Evolutionary conservation across 2,888 invertebrate genomes (phyloP), one percentile per base, ranked within the genome.

Genomic region (Ceratothoa steindachneri): DNA sequence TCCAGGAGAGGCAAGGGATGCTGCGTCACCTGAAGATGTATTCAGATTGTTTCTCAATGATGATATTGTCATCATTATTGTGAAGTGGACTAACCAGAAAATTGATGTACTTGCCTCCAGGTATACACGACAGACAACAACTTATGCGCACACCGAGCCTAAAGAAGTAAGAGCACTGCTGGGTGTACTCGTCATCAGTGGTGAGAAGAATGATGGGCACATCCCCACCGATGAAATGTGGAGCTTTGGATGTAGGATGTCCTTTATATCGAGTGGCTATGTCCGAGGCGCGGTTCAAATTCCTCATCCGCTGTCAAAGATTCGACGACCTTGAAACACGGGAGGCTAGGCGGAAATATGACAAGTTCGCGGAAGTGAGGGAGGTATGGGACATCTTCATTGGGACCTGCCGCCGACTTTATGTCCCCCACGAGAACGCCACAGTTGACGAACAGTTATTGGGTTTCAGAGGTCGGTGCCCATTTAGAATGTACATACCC

Each of bases 1-100:
- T 67, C n/a, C 30, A 67, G 67, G 29, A 19, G n/a, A n/a, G n/a
- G 67, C 67, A 24, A 67, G 67, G 67, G 30, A 29, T 67, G 67
- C 67, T 67, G 30, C 27, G 27, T 29, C 3, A 24, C 67, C 30
- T 29, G 29, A 67, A 67, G 30, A 30, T 19, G 27, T 24, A 24
- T 30, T 67, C 29, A 30, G 30, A 15, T 67, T 29, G 29, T 67
- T 67, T 30, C 7, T 67, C 30, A 29, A 67, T 67, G 3, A 67
- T 30, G 67, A 67, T n/a, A 29, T 24, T 24, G 30, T 30, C 7
- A 29, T 29, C 67, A 67, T 67, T 29, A 67, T 67, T 67, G 3
- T 67, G 29, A 67, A 30, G 29, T 67, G 67, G 4, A 67, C 67
- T 3, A 67, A 67, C 30, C 29, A 29, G 27, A 24, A 67, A 67